Evolutionary conservation across 2,113 vertebrate genomes (phyloP).

Genomic region (Dipodomys stephensi): DNA sequence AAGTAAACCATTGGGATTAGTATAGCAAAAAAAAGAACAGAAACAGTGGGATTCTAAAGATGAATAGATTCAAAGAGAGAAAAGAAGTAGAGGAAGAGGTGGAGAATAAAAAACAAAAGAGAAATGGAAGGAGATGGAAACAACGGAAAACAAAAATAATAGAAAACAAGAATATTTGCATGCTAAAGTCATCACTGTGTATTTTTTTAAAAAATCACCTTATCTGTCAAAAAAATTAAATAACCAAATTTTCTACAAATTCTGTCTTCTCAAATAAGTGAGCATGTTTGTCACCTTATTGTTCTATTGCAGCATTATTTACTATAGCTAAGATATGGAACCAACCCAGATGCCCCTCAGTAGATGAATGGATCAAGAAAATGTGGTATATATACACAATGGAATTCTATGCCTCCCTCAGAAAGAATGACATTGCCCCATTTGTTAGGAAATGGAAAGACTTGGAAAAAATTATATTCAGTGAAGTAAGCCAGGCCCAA

Average conservation of each 20-base stretch:
- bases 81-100: background rate
- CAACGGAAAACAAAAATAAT: too few relatives aligned
- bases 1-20: background rate
- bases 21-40: background rate
- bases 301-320: background rate
- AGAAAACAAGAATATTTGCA: too few relatives aligned
- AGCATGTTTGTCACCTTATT: background rate
- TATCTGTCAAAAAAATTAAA: background rate
- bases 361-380: too few relatives aligned
- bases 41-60: background rate
- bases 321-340: too few relatives aligned
- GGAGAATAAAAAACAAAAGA: background rate
- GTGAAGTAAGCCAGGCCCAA: too few relatives aligned
- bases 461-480: too few relatives aligned
- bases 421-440: too few relatives aligned
- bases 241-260: background rate
- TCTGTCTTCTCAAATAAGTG: background rate
- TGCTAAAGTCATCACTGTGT: background rate
- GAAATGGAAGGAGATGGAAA: background rate
- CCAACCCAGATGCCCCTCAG: too few relatives aligned
- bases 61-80: too few relatives aligned
- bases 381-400: too few relatives aligned
- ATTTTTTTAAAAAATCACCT: background rate
- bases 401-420: too few relatives aligned
- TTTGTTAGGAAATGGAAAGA: too few relatives aligned